These are phyloP conservation scores for Heloderma charlesbogerti DNA, from an alignment of 2,113 vertebrate genomes.

Conservation along the genomic window DNA sequence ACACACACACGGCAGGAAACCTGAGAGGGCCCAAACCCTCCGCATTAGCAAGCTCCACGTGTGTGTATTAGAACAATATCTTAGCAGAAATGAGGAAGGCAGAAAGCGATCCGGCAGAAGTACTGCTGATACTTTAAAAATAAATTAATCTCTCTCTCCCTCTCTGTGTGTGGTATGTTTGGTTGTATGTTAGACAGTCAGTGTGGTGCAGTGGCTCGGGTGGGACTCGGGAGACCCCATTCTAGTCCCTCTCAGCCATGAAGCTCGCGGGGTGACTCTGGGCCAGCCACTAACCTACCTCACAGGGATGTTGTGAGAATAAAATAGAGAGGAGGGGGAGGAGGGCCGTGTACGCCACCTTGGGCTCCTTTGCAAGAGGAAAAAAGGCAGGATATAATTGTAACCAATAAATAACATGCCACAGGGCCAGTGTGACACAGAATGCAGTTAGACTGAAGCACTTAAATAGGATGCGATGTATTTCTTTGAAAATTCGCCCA, in stretches of 20 bases:
- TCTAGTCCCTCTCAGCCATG: too few species aligned
- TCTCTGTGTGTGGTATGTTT: too few species aligned
- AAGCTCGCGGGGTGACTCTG: too few species aligned
- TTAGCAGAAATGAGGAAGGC: neutral
- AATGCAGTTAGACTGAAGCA: neutral
- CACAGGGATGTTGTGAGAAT: too few species aligned
- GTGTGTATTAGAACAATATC: neutral
- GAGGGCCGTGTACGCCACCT: too few species aligned
- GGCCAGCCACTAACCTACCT: too few species aligned
- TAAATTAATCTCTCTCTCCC: neutral
- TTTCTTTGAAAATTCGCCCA: neutral
- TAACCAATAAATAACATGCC: neutral
- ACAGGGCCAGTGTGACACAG: neutral
- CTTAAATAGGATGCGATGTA: neutral
- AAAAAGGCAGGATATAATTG: neutral
- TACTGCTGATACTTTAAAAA: neutral
- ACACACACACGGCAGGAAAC: neutral
- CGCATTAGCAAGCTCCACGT: neutral
- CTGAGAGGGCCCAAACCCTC: neutral
- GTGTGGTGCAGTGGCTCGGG: too few species aligned
- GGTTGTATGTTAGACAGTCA: too few species aligned
- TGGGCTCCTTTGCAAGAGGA: too few species aligned
- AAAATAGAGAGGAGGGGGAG: too few species aligned
- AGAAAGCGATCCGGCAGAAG: too few species aligned
- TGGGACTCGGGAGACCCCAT: too few species aligned